phyloP scores from a whole-genome alignment of 2,113 vertebrate genomes.

The Dolichallabes microphthalmus region DNA sequence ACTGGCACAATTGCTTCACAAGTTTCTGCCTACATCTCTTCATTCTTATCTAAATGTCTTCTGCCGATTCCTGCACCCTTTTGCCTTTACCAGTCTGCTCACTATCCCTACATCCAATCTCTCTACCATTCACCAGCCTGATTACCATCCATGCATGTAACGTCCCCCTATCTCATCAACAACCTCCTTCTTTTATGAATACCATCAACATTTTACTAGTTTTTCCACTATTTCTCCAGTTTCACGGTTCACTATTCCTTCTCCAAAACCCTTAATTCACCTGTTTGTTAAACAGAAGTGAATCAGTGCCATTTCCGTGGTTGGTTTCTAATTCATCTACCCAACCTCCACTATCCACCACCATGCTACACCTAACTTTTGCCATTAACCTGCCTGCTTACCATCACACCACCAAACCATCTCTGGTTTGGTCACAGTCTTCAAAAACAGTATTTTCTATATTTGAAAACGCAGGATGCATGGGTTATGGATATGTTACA shows the following conservation, averaged over 20 bases:
- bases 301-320: not conserved
- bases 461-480: not conserved
- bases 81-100: not conserved
- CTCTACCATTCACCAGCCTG: not conserved
- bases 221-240: not conserved
- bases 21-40: not conserved
- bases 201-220: not conserved
- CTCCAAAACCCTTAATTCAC: not conserved
- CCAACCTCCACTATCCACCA: not conserved
- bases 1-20: not conserved
- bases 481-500: too few species aligned
- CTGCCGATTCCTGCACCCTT: not conserved
- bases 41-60: not conserved
- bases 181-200: not conserved
- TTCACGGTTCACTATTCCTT: not conserved
- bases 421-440: not conserved
- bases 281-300: too few species aligned
- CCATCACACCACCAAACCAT: not conserved
- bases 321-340: too few species aligned
- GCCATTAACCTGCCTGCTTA: not conserved
- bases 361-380: not conserved
- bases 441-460: not conserved
- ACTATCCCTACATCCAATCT: not conserved
- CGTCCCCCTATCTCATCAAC: too few species aligned
- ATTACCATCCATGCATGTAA: not conserved